Evolutionary conservation across 2,888 invertebrate genomes (phyloP).

Genomic region (Stramonita haemastoma): DNA sequence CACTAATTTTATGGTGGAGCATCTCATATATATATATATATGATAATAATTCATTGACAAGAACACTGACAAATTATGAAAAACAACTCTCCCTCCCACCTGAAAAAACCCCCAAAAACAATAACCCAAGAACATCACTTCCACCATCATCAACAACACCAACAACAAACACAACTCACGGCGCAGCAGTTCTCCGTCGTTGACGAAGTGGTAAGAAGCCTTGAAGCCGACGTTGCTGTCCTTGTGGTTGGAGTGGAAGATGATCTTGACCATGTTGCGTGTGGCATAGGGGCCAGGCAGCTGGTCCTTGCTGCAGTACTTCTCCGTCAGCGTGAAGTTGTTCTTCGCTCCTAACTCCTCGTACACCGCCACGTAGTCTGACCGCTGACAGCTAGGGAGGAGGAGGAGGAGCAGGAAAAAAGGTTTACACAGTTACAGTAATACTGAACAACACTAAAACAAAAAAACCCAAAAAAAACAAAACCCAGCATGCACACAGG

Average conservation of each 20-base stretch:
- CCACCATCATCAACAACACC: background rate
- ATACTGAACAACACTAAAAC: too few species aligned
- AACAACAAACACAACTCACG: conserved; percentile 7
- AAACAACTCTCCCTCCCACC: background rate
- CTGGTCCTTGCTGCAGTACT: conserved; percentile 90
- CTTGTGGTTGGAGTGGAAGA: conserved; percentile 91
- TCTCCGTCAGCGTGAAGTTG: conserved; percentile 84
- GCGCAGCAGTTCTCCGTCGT: background rate
- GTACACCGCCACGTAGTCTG: conserved; percentile 68
- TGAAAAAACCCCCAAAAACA: too few species aligned
- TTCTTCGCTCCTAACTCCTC: conserved; percentile 53
- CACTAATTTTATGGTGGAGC: too few species aligned
- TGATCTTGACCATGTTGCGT: conserved; percentile 90
- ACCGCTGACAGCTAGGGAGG: conserved; percentile 59
- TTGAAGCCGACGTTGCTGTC: conserved; percentile 93
- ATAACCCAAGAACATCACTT: background rate
- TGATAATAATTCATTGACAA: too few species aligned
- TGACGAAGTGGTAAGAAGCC: conserved; percentile 94
- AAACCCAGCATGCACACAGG: too few species aligned
- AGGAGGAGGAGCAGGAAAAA: background rate
- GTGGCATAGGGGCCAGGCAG: conserved; percentile 97
- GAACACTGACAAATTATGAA: too few species aligned
- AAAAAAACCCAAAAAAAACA: too few species aligned
- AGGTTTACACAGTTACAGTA: too few species aligned
- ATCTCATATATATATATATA: too few species aligned